Evolutionary conservation across 2,888 invertebrate genomes (phyloP).

Genomic region (Metacarcinus magister): DNA sequence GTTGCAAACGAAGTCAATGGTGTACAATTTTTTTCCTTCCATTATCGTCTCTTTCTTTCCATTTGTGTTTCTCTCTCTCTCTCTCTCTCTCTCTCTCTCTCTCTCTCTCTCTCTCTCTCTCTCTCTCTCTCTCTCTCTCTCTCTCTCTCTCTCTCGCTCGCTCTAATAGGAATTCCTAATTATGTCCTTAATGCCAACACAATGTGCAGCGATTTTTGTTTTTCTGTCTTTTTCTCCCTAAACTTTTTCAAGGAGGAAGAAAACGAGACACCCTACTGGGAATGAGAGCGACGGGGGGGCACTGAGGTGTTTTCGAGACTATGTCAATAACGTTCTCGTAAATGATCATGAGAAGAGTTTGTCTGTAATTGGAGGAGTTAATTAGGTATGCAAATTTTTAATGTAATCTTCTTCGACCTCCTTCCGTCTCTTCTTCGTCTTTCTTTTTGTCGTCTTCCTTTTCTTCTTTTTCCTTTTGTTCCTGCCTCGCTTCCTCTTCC

Average conservation of each 20-base stretch:
- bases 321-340: background rate
- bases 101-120: constrained; percentile 26
- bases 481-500: background rate
- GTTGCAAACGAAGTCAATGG: no score
- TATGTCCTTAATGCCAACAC: background rate
- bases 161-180: background rate
- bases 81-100: constrained; percentile 26
- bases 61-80: background rate
- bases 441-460: background rate
- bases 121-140: constrained; percentile 26
- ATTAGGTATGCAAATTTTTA: background rate
- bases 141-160: background rate
- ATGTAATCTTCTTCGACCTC: background rate
- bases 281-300: background rate
- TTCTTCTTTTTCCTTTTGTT: background rate
- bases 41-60: background rate
- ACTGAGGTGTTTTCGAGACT: background rate
- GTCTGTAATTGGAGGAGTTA: background rate
- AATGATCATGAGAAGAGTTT: background rate
- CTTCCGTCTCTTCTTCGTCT: background rate
- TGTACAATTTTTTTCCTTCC: no score
- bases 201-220: background rate
- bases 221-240: background rate
- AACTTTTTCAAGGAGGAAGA: background rate
- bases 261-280: background rate